Evolutionary conservation across 2,113 vertebrate species (phyloP).

Genomic region (Microtus montanus): DNA sequence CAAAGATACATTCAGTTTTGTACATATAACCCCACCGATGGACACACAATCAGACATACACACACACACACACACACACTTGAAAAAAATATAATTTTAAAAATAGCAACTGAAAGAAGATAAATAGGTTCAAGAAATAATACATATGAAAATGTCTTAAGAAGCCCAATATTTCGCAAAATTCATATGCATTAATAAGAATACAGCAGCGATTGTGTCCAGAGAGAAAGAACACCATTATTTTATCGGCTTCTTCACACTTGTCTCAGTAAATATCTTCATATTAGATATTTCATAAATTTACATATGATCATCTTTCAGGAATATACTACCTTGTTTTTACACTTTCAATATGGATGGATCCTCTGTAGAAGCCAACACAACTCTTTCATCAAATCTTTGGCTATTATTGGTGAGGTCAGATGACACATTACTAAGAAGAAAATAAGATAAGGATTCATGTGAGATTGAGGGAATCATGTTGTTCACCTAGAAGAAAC

Average conservation of each 20-base stretch:
- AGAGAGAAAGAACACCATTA: not conserved
- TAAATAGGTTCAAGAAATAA: not conserved
- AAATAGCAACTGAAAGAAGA: not conserved
- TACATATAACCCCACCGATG: not conserved
- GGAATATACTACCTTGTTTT: not conserved
- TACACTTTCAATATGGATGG: not conserved
- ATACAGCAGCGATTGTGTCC: not conserved
- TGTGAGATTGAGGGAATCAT: not conserved
- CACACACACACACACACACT: not conserved
- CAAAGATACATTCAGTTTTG: not conserved
- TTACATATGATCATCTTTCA: not conserved
- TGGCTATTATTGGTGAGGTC: not conserved
- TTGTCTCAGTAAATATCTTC: not conserved
- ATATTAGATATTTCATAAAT: not conserved
- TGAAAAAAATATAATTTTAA: not conserved
- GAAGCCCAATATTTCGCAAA: not conserved
- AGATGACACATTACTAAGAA: not conserved
- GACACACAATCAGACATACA: not conserved
- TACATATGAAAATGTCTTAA: not conserved
- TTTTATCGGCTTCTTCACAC: not conserved
- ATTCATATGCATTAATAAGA: not conserved
- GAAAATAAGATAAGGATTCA: not conserved
- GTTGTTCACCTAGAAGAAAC: not conserved
- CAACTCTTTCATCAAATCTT: not conserved
- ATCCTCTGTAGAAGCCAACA: not conserved